Evolutionary conservation across 2,797 vertebrate genomes (phyloP).

Genomic region (Paratrypauchen microcephalus): DNA sequence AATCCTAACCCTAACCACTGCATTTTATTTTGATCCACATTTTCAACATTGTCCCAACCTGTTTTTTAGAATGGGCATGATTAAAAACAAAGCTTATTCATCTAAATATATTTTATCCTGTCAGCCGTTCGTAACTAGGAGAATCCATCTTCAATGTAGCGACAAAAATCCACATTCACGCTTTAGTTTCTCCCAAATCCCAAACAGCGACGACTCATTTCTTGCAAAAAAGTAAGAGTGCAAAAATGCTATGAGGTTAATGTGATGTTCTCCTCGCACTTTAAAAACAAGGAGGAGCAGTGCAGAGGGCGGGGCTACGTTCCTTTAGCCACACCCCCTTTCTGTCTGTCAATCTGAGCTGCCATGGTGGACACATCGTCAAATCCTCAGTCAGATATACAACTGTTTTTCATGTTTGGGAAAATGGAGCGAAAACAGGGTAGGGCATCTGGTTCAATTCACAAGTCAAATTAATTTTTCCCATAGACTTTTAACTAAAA

Average conservation of each 20-base stretch:
- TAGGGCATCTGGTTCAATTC: background rate
- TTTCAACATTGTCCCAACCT: background rate
- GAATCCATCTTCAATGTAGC: slow-evolving; percentile 47
- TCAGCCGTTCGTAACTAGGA: slow-evolving; percentile 41
- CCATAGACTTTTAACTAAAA: background rate
- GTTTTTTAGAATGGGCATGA: background rate
- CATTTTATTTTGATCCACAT: background rate
- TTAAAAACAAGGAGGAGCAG: slow-evolving; percentile 74
- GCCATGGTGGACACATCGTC: slow-evolving; percentile 76
- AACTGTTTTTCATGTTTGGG: slow-evolving; percentile 35
- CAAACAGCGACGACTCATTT: slow-evolving; percentile 46
- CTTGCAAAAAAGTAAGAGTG: slow-evolving; percentile 79
- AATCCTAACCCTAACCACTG: background rate
- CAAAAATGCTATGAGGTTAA: slow-evolving; percentile 86
- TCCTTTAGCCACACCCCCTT: slow-evolving; percentile 66
- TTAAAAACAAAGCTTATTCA: slow-evolving; percentile 71
- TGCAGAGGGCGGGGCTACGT: slow-evolving; percentile 74
- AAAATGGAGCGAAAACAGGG: slow-evolving; percentile 13
- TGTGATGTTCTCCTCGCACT: slow-evolving; percentile 77
- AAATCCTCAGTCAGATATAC: slow-evolving; percentile 71
- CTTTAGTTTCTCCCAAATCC: background rate
- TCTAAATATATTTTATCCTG: slow-evolving; percentile 60
- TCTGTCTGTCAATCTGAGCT: slow-evolving; percentile 76
- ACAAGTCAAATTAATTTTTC: background rate
- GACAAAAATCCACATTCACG: slow-evolving; percentile 18